Evolutionary conservation across 2,113 vertebrate genomes (phyloP).

Genomic region (Thamnophis sirtalis): DNA sequence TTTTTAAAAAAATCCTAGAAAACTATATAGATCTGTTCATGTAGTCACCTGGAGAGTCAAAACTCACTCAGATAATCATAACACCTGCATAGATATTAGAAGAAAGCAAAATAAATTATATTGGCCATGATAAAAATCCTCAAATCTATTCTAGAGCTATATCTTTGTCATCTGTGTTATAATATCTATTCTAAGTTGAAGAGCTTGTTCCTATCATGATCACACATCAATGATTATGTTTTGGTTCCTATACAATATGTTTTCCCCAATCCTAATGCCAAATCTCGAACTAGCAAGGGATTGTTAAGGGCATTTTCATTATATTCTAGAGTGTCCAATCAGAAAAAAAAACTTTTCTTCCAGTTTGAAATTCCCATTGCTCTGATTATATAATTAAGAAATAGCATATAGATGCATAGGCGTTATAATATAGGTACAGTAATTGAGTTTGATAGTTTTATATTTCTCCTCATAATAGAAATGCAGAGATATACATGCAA

Average conservation of each 20-base stretch:
- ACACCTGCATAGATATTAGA: not conserved
- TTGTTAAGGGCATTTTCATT: not conserved
- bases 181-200: not conserved
- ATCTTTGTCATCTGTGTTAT: not conserved
- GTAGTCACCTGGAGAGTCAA: not conserved
- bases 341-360: not conserved
- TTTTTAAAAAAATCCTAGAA: not conserved
- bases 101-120: not conserved
- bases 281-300: not conserved
- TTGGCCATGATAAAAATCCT: not conserved
- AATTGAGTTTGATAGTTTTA: not conserved
- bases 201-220: not conserved
- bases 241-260: not conserved
- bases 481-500: not conserved
- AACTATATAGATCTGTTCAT: not conserved
- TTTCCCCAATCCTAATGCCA: not conserved
- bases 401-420: not conserved
- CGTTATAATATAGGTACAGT: not conserved
- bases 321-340: not conserved
- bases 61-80: not conserved
- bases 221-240: not conserved
- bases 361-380: not conserved
- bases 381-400: not conserved
- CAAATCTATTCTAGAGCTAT: not conserved
- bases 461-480: not conserved